Base-by-base conservation (phyloP, 2,888 invertebrate genomes). In the Aplocera efformata region DNA sequence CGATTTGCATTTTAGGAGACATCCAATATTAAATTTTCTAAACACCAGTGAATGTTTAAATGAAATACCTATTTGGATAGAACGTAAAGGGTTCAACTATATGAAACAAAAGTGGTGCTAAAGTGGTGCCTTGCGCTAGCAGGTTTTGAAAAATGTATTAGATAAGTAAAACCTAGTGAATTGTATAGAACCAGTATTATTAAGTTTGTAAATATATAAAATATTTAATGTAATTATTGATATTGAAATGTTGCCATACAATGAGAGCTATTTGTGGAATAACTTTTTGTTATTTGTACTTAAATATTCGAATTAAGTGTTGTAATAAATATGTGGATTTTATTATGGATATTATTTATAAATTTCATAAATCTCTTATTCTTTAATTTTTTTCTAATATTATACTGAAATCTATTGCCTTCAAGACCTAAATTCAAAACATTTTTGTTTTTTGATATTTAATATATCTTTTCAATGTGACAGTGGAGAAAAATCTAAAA, bases 261-360 rank as follows among this genome's bases (percentile, higher is more conserved):
- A n/a, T 50, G 60, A 56, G 63, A 55, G 67, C 60, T 67, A 67
- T 56, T 29, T 53, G 42, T 47, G 38, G 29, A 17, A 48, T 42
- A 40, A 45, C 42, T 40, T 52, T 54, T 45, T 53, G 49, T 45
- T 42, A 39, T 56, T 60, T 82, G 83, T 84, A 84, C 83, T 84
- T 83, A 83, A 67, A 48, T 58, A 49, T 56, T 71, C 72, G 76
- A 80, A 81, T 75, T 82, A 79, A 76, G 77, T 76, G 77, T 75
- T 79, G 73, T 63, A 76, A 77, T 76, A 77, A 76, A 69, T 58
- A 48, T 48, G 48, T 59, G 60, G 60, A 67, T 29, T 38, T 44
- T 24, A 17, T 33, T 37, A 50, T 40, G 32, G 29, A 42, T 54
- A 32, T 32, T 23, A 45, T 42, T 43, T 44, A 8, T 7, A 22